phyloP scores from a whole-genome alignment of 2,113 vertebrate genomes.

The Lophotis ruficrista region DNA sequence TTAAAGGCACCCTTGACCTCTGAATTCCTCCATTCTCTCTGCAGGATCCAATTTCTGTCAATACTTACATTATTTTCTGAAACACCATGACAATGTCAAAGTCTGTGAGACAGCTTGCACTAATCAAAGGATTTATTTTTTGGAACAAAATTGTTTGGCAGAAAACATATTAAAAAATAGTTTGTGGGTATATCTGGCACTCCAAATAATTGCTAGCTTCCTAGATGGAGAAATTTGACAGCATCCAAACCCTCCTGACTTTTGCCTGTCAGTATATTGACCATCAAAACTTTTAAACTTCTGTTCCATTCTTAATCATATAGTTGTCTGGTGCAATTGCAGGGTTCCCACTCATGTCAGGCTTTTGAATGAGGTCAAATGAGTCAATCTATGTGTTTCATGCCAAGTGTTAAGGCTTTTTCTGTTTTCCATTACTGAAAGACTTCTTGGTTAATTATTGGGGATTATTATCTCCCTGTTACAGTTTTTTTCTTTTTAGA shows the following conservation, averaged over 20 bases:
- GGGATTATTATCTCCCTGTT: neutral
- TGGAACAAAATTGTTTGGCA: neutral
- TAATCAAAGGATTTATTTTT: neutral
- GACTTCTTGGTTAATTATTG: accelerated
- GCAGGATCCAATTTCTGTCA: neutral
- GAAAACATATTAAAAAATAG: neutral
- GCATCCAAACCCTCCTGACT: neutral
- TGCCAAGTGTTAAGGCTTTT: neutral
- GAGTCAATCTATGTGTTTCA: neutral
- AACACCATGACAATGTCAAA: neutral
- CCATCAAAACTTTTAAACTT: neutral
- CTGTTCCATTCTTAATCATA: neutral
- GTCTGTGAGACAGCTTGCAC: neutral
- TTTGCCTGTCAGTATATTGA: neutral
- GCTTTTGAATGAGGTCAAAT: neutral
- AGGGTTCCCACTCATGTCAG: accelerated
- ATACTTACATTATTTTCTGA: neutral
- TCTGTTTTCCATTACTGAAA: neutral
- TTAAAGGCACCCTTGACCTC: neutral
- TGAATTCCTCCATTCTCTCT: neutral
- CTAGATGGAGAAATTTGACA: neutral
- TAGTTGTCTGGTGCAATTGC: neutral
- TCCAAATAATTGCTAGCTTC: neutral
- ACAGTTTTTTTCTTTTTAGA: neutral
- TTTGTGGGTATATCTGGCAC: neutral